A percentile compares a stretch with the other conserved stretches of the same genome.
Evolutionary conservation across 2,888 invertebrate species (phyloP).

Genomic region (Trissoscelio sp.): DNA sequence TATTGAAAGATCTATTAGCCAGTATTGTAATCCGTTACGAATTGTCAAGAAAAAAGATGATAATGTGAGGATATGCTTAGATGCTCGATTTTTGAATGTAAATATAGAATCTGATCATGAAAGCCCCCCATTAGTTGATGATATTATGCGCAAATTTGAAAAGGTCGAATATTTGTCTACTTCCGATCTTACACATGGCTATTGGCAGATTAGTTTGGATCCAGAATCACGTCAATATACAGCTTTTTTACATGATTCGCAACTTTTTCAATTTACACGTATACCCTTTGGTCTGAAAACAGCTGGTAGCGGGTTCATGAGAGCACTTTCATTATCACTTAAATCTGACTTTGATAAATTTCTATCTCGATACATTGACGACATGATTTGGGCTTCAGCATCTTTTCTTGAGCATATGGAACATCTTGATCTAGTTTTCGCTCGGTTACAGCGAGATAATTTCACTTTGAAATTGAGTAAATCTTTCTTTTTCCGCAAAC

Average conservation of each 20-base stretch:
- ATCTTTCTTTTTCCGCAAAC: constrained; percentile 65
- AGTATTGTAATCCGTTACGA: constrained; percentile 75
- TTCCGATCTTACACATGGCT: constrained; percentile 72
- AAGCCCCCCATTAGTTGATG: constrained; percentile 64
- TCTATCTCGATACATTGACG: constrained; percentile 47
- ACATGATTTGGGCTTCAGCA: constrained; percentile 31
- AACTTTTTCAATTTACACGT: constrained; percentile 73
- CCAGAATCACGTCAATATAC: too few species aligned
- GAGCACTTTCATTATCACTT: constrained; percentile 69
- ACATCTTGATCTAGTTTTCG: constrained; percentile 19
- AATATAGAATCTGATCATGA: constrained; percentile 74
- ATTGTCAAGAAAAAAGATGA: constrained; percentile 75
- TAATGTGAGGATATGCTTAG: constrained; percentile 74
- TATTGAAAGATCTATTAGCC: too few species aligned
- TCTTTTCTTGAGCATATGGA: constrained; percentile 22
- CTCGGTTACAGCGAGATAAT: constrained; percentile 44
- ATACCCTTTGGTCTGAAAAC: too few species aligned
- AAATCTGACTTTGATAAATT: constrained; percentile 68
- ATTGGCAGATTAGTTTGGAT: constrained; percentile 72
- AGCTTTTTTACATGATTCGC: constrained; percentile 67
- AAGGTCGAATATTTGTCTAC: too few species aligned
- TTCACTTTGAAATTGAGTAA: constrained; percentile 73
- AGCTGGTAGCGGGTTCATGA: constrained; percentile 70
- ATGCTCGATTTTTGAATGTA: constrained; percentile 75
- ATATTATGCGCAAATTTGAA: constrained; percentile 62